Percentiles rank a stretch among this genome's conserved stretches.
These are phyloP conservation scores for Acheta domesticus DNA, from an alignment of 2,888 invertebrate genomes.

Conservation along the genomic window DNA sequence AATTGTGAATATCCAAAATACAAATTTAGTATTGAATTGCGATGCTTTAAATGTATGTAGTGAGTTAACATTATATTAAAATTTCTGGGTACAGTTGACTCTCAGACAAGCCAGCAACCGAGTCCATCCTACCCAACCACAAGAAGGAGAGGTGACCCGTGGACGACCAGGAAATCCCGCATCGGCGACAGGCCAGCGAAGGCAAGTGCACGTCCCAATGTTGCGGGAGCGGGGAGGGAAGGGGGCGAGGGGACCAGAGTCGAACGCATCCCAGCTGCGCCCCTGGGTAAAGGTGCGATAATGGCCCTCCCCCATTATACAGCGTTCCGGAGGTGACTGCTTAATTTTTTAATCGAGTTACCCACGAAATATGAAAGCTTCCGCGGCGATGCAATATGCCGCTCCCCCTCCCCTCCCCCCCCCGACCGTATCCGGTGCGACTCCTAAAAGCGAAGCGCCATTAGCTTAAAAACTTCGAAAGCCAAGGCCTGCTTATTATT, in stretches of 20 bases:
- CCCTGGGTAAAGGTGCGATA: neutral
- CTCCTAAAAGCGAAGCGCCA: neutral
- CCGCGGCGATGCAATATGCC: neutral
- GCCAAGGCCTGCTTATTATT: neutral
- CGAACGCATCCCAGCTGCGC: neutral
- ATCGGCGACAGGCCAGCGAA: too few relatives aligned
- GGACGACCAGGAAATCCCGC: too few relatives aligned
- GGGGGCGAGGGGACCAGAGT: neutral
- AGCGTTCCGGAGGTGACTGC: slow-evolving; percentile 3
- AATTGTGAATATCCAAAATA: too few relatives aligned
- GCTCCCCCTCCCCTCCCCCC: neutral
- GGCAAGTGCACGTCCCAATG: too few relatives aligned
- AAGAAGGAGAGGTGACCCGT: too few relatives aligned
- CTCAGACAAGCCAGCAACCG: too few relatives aligned
- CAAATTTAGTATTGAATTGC: too few relatives aligned
- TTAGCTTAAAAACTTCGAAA: slow-evolving; percentile 18
- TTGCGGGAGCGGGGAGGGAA: too few relatives aligned
- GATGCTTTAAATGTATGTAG: too few relatives aligned
- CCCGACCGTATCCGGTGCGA: neutral
- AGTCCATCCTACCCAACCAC: too few relatives aligned
- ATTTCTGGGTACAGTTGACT: too few relatives aligned
- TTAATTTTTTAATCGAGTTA: slow-evolving; percentile 18
- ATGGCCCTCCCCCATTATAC: neutral
- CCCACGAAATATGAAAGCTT: slow-evolving; percentile 6
- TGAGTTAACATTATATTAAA: too few relatives aligned